phyloP scores from a whole-genome alignment of 2,888 invertebrate genomes.

The Drosophila ustulata region DNA sequence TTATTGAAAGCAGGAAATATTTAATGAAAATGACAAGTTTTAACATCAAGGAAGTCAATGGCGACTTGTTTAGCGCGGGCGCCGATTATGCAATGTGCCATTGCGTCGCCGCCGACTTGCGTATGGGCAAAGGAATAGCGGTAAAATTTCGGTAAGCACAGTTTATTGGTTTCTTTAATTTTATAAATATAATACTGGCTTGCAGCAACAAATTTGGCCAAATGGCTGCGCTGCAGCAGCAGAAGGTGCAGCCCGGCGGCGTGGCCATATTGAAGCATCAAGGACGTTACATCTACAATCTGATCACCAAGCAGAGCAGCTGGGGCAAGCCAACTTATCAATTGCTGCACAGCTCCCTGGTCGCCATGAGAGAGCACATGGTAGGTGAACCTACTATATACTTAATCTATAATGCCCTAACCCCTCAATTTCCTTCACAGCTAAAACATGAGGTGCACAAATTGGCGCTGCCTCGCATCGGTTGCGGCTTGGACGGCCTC shows the following conservation, averaged over 20 bases:
- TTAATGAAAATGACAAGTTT: slow-evolving; percentile 46
- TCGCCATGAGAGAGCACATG: slow-evolving; percentile 83
- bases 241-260: slow-evolving; percentile 84
- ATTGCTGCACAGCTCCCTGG: slow-evolving; percentile 84
- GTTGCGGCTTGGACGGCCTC: slow-evolving; percentile 88
- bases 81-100: slow-evolving; percentile 86
- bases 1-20: slow-evolving; percentile 2
- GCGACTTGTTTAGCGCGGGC: slow-evolving; percentile 86
- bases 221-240: slow-evolving; percentile 67
- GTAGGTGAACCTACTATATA: slow-evolving; percentile 52
- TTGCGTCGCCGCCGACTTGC: slow-evolving; percentile 87
- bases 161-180: too few species aligned
- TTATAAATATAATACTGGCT: neutral
- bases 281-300: slow-evolving; percentile 86
- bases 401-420: neutral
- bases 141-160: slow-evolving; percentile 81
- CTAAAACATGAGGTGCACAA: slow-evolving; percentile 85
- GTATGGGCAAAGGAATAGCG: slow-evolving; percentile 87
- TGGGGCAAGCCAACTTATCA: slow-evolving; percentile 86
- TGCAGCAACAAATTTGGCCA: slow-evolving; percentile 82
- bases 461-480: slow-evolving; percentile 88
- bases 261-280: slow-evolving; percentile 85
- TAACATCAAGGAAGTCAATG: slow-evolving; percentile 83
- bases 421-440: slow-evolving; percentile 44
- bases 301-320: slow-evolving; percentile 87